Conservation (phyloP, 2,888 invertebrate species). For the Drosophila melanosoma region DNA sequence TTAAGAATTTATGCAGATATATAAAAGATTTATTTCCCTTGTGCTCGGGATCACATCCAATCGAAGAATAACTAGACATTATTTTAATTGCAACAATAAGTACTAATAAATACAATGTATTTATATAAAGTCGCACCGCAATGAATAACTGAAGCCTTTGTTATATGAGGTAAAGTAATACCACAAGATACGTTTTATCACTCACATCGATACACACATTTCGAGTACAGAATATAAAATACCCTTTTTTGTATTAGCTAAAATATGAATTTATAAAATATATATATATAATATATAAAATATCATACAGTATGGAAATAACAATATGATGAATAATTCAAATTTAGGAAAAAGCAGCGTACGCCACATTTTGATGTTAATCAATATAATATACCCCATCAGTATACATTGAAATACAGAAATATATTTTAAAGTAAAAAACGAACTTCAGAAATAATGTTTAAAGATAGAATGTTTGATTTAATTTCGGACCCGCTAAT, state of each 20-base stretch:
- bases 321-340: neutral
- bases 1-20: neutral
- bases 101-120: neutral
- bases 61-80: constrained; percentile 17
- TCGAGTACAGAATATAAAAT: neutral
- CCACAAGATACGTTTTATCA: neutral
- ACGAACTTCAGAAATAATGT: neutral
- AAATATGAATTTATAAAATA: neutral
- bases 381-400: neutral
- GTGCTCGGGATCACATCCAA: neutral
- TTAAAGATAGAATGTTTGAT: neutral
- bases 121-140: constrained; percentile 20
- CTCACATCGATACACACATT: neutral
- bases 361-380: neutral
- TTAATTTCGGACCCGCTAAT: neutral
- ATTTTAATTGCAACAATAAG: neutral
- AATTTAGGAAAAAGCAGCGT: neutral
- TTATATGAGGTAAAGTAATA: constrained; percentile 2
- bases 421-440: neutral
- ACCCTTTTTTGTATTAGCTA: neutral
- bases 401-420: neutral
- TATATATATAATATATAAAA: no score
- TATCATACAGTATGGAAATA: neutral
- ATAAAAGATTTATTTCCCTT: neutral
- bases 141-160: constrained; percentile 20